phyloP scores from a whole-genome alignment of 2,113 vertebrate species.

The Tursiops truncatus region DNA sequence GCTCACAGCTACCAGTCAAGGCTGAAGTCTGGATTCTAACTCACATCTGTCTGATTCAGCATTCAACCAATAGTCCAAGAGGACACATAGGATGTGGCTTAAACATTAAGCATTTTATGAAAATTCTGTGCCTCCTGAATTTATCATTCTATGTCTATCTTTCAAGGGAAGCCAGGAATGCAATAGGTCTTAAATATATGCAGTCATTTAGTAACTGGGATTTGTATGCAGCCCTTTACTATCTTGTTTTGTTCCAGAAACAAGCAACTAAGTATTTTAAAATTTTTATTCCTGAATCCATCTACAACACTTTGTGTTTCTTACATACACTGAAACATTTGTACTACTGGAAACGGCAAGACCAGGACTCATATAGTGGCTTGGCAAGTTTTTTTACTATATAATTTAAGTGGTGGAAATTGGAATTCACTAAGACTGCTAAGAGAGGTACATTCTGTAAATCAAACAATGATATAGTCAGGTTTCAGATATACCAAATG shows the following conservation, averaged over 20 bases:
- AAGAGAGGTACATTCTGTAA: background rate
- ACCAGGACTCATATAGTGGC: background rate
- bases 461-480: background rate
- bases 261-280: background rate
- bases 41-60: background rate
- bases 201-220: background rate
- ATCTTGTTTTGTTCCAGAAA: background rate
- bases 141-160: background rate
- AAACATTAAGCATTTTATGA: background rate
- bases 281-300: background rate
- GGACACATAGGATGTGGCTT: background rate
- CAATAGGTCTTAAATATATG: background rate
- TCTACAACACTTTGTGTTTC: background rate
- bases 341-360: background rate
- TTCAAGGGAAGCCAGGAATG: constrained; percentile 14
- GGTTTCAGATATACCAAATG: background rate
- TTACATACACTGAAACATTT: background rate
- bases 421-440: background rate
- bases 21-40: background rate
- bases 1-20: background rate
- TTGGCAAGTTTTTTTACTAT: background rate
- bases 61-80: background rate
- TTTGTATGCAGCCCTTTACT: background rate
- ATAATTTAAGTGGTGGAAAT: background rate
- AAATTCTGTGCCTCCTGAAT: background rate